Percentiles rank a stretch among this genome's conserved stretches.
These are phyloP conservation scores for Drosophila macrothrix DNA, from an alignment of 2,888 invertebrate genomes.

Conservation along the genomic window DNA sequence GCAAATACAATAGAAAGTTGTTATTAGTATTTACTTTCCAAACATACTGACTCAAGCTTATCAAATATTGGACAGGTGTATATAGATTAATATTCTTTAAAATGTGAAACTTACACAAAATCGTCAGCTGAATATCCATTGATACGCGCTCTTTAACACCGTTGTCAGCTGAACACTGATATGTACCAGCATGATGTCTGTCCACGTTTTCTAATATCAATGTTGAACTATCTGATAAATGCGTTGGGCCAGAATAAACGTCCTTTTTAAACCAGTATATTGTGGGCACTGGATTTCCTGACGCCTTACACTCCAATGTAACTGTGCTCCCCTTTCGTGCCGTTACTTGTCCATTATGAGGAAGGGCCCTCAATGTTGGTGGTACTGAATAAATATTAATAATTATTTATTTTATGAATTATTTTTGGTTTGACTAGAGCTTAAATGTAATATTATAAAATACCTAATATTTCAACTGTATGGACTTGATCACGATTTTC, in stretches of 20 bases:
- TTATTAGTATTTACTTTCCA: neutral
- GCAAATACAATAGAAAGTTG: neutral
- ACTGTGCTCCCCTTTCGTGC: slow-evolving; percentile 89
- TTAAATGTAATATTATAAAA: neutral
- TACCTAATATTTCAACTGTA: slow-evolving; percentile 89
- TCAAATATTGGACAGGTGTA: neutral
- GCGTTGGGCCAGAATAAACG: slow-evolving; percentile 84
- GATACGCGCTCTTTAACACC: slow-evolving; percentile 86
- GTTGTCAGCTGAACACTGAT: slow-evolving; percentile 86
- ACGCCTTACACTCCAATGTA: slow-evolving; percentile 89
- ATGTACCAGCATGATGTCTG: slow-evolving; percentile 86
- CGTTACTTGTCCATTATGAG: slow-evolving; percentile 89
- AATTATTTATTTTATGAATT: neutral
- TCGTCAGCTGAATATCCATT: slow-evolving; percentile 86
- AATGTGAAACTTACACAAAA: slow-evolving; percentile 85
- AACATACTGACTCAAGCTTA: neutral
- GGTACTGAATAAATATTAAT: slow-evolving; percentile 85
- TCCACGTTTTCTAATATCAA: slow-evolving; percentile 86
- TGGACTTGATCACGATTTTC: slow-evolving; percentile 90
- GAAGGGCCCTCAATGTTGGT: slow-evolving; percentile 88
- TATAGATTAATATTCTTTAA: neutral
- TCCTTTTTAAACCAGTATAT: slow-evolving; percentile 89
- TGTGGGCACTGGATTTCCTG: slow-evolving; percentile 90
- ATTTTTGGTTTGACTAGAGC: neutral
- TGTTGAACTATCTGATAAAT: slow-evolving; percentile 86